phyloP scores from a whole-genome alignment of 2,888 invertebrate species.

The Eupithecia dodoneata region DNA sequence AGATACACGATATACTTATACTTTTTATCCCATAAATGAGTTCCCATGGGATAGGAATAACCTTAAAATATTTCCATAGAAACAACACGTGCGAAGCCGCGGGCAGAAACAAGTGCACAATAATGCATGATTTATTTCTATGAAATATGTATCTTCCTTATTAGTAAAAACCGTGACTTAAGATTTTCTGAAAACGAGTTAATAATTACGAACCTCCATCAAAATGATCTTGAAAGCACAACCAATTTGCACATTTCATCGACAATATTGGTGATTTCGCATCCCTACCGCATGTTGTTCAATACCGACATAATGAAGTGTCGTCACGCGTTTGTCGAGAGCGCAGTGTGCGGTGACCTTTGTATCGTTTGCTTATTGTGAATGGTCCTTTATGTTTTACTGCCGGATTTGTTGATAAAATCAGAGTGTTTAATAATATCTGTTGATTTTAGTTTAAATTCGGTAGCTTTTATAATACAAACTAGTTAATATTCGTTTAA shows the following conservation, averaged over 20 bases:
- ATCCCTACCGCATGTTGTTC: conserved; percentile 59
- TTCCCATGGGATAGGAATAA: too few species aligned
- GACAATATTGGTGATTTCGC: conserved; percentile 38
- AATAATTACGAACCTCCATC: background rate
- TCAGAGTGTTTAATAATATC: conserved; percentile 22
- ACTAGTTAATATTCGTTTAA: background rate
- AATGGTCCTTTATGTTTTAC: conserved; percentile 44
- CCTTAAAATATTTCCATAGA: too few species aligned
- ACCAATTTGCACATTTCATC: conserved; percentile 17
- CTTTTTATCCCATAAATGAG: too few species aligned
- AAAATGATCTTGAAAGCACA: background rate
- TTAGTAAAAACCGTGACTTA: too few species aligned
- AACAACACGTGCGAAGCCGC: too few species aligned
- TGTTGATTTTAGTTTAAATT: background rate
- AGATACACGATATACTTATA: too few species aligned
- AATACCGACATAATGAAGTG: conserved; percentile 79
- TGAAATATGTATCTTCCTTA: too few species aligned
- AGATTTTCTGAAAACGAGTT: background rate
- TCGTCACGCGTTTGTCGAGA: conserved; percentile 66
- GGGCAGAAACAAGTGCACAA: too few species aligned
- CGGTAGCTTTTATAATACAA: background rate
- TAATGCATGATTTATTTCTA: too few species aligned
- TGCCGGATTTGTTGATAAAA: conserved; percentile 43
- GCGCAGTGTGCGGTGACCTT: conserved; percentile 51
- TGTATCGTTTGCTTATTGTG: conserved; percentile 47